phyloP scores from a whole-genome alignment of 2,888 invertebrate genomes.

The Apodemia zela region DNA sequence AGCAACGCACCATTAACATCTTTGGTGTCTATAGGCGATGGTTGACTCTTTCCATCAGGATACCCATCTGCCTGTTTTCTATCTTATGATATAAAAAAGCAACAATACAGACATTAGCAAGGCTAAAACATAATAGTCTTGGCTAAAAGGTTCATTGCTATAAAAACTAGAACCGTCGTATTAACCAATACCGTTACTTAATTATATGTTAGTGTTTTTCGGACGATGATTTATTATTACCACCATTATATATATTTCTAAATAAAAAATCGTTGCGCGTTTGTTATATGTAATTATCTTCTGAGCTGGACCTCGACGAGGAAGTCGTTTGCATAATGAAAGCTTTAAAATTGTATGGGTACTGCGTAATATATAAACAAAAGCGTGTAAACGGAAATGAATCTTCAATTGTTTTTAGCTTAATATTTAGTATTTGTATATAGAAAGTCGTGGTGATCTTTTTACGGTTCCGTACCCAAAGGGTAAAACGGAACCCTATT shows the following conservation, averaged over 20 bases:
- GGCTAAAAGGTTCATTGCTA: neutral
- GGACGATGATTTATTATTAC: slow-evolving; percentile 12
- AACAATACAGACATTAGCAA: neutral
- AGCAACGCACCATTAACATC: too few relatives aligned
- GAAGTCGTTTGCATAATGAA: slow-evolving; percentile 34
- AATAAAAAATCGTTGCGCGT: slow-evolving; percentile 15
- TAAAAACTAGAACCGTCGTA: slow-evolving; percentile 8
- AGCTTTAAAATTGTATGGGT: slow-evolving; percentile 26
- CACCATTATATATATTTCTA: slow-evolving; percentile 13
- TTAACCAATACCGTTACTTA: slow-evolving; percentile 3
- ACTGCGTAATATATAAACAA: slow-evolving; percentile 17
- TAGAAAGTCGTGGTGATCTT: neutral
- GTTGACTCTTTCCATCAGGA: too few relatives aligned
- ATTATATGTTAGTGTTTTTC: slow-evolving; percentile 14
- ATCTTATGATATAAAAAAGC: too few relatives aligned
- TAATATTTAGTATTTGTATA: neutral
- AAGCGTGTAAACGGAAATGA: slow-evolving; percentile 16
- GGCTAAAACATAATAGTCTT: neutral
- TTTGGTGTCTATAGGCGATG: too few relatives aligned
- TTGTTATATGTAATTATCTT: slow-evolving; percentile 24
- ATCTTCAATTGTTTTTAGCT: neutral
- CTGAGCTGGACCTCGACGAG: slow-evolving; percentile 24
- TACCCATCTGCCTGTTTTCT: too few relatives aligned
- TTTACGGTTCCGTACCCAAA: too few relatives aligned
- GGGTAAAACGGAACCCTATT: too few relatives aligned